Base-by-base conservation (phyloP, 2,888 invertebrate species). In the Ophion ventricosus region DNA sequence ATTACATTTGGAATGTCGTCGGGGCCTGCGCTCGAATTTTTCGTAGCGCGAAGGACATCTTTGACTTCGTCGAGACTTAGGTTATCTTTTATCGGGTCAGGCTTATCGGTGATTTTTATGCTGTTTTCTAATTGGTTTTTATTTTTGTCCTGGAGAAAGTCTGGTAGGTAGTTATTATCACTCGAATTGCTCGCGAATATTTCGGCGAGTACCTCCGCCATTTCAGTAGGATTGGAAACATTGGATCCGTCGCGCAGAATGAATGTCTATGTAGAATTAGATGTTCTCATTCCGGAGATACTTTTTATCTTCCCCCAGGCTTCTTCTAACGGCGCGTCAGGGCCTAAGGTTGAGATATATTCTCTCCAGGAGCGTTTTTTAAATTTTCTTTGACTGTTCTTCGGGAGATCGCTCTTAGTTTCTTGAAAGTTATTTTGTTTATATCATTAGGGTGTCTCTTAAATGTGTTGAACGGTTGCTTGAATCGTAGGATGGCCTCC, bases 391-490 rank as follows among this genome's bases (percentile, higher is more conserved):
- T 88, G 0, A 82, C 7, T 1, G 43, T 87, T 79, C 72, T 74
- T 11, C 86, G 81, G 3, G 83, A 59, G 49, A 61, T 61, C 25
- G 81, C 83, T 79, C 74, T 79, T 17, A 64, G 64, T 83, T 74
- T 77, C 72, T 84, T 83, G 5, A 66, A 86, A n/a, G 75, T 40
- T 4, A 84, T 84, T 82, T 76, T 81, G 49, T 85, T 85, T 26
- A 66, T 78, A 0, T 7, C 2, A 0, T 81, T 79, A 0, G 73
- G 80, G n/a, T 86, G 75, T 79, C 70, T 84, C 77, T 85, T 86
- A 10, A 66, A 87, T 10, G 35, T 76, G 25, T 86, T 84, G 3
- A 83, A 79, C 1, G 87, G 83, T 8, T 82, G 76, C 76, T 87
- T 87, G 2, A 40, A 56, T 35, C 79, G 25, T 73, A 67, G 66